phyloP scores from a whole-genome alignment of 2,888 invertebrate genomes.

The Chymomyza fuscimana region DNA sequence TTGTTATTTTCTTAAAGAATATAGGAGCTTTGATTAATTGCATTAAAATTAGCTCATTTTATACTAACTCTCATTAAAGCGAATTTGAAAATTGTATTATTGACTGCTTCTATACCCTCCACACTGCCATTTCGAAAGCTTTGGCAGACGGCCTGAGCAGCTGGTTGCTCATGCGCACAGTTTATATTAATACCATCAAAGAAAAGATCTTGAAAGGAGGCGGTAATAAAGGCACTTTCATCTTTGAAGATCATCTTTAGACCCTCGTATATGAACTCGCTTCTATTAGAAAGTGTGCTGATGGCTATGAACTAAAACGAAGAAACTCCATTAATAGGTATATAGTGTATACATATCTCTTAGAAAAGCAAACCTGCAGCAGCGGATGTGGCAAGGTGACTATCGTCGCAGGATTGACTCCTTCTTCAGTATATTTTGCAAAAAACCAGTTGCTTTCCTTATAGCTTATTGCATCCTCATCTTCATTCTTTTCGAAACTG shows the following conservation, averaged over 20 bases:
- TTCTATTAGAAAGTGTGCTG: conserved; percentile 82
- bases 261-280: conserved; percentile 82
- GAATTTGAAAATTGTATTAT: not conserved
- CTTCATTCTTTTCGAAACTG: too few species aligned
- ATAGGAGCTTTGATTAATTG: conserved; percentile 80
- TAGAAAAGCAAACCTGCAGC: conserved; percentile 82
- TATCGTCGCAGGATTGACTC: conserved; percentile 85
- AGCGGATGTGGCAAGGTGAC: conserved; percentile 86
- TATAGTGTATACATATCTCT: not conserved
- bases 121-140: conserved; percentile 59
- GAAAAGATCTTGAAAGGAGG: conserved; percentile 85
- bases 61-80: not conserved
- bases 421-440: too few species aligned
- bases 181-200: conserved; percentile 87
- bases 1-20: conserved; percentile 91
- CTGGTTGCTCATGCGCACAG: conserved; percentile 86
- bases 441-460: conserved; percentile 84
- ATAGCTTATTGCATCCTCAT: conserved; percentile 87
- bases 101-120: not conserved
- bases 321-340: not conserved
- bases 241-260: conserved; percentile 85
- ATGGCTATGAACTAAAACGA: conserved; percentile 69
- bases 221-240: conserved; percentile 81
- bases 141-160: conserved; percentile 86
- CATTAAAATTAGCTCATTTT: too few species aligned